Evolutionary conservation across 2,113 vertebrate genomes (phyloP).

Genomic region (Boleophthalmus pectinirostris): DNA sequence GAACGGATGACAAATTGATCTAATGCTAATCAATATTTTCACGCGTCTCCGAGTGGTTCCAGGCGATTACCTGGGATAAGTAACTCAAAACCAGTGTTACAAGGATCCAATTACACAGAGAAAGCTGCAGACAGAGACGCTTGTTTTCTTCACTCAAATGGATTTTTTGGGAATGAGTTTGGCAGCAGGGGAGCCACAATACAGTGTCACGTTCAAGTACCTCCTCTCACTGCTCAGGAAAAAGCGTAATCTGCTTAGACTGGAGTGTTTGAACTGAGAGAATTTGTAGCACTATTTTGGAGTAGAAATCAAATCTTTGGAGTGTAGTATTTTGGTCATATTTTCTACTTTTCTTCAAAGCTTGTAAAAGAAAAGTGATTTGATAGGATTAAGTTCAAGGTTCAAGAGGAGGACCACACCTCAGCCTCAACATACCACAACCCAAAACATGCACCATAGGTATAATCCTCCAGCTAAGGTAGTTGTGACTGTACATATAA

Average conservation of each 20-base stretch:
- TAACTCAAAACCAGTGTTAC: constrained; percentile 9
- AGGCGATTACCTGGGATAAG: constrained; percentile 7
- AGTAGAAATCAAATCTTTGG: background rate
- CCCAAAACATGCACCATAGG: too few relatives aligned
- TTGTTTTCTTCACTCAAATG: constrained; percentile 20
- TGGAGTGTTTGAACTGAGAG: background rate
- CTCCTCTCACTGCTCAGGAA: background rate
- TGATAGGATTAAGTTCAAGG: too few relatives aligned
- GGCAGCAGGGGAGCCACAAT: constrained; percentile 6
- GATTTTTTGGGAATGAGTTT: constrained; percentile 15
- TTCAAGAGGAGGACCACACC: too few relatives aligned
- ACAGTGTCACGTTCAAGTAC: background rate
- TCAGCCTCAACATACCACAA: too few relatives aligned
- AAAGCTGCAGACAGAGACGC: constrained; percentile 2
- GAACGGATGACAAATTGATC: constrained; percentile 34
- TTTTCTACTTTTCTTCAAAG: background rate
- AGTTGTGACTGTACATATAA: too few relatives aligned
- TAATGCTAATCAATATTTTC: constrained; percentile 22
- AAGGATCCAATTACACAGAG: constrained; percentile 20
- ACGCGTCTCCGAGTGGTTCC: constrained; percentile 19
- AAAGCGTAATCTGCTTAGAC: background rate
- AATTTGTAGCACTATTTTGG: background rate
- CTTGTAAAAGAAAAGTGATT: too few relatives aligned
- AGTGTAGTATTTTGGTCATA: background rate
- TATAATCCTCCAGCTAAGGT: too few relatives aligned